phyloP scores from a whole-genome alignment of 2,113 vertebrate genomes.

The Leptobrachium ailaonicum region DNA sequence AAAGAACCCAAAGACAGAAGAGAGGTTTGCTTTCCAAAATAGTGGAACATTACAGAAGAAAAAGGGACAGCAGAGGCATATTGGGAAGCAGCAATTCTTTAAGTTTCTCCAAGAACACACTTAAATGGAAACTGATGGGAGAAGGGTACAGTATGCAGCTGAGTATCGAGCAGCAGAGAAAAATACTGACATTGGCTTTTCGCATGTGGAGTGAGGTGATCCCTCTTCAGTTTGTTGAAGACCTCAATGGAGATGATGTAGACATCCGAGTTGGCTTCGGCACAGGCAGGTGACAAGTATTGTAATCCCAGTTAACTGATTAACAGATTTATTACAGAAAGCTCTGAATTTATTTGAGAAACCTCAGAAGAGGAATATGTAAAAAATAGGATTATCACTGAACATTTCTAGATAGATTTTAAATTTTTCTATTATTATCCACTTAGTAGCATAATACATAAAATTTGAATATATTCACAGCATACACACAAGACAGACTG shows the following conservation, averaged over 20 bases:
- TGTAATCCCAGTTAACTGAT: neutral
- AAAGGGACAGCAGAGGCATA: constrained; percentile 19
- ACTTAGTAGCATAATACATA: too few relatives aligned
- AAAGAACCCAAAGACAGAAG: neutral
- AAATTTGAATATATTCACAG: too few relatives aligned
- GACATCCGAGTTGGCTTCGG: constrained; percentile 53
- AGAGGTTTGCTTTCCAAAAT: constrained; percentile 41
- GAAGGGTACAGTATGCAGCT: constrained; percentile 51
- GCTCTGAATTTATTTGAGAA: too few relatives aligned
- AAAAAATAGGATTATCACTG: too few relatives aligned
- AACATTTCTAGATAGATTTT: too few relatives aligned
- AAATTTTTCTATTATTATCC: too few relatives aligned
- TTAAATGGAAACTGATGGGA: constrained; percentile 52
- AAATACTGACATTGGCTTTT: constrained; percentile 45
- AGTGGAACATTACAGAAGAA: constrained; percentile 36
- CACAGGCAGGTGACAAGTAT: constrained; percentile 46
- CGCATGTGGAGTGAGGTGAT: constrained; percentile 55
- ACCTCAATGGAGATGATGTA: constrained; percentile 47
- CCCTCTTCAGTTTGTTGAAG: constrained; percentile 50
- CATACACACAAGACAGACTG: too few relatives aligned
- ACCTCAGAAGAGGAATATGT: too few relatives aligned
- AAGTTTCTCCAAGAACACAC: constrained; percentile 43
- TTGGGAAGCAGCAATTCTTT: constrained; percentile 5
- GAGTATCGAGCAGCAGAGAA: constrained; percentile 46
- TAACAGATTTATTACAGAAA: too few relatives aligned